Conservation (phyloP, 1,140 invertebrate genomes). For the Neodiprion lecontei region DNA sequence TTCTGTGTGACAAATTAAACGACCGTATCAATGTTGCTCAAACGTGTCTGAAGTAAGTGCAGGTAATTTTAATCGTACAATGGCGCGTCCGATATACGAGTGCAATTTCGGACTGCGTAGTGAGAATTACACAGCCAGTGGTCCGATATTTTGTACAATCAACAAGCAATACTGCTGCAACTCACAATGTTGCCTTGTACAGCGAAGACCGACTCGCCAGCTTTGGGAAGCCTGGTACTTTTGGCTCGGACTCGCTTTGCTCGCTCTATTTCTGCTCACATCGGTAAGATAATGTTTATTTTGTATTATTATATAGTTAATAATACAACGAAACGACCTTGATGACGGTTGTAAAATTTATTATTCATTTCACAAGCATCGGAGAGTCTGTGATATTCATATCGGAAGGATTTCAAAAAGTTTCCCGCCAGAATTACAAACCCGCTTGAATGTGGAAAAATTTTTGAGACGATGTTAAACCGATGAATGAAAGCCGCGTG, state of each 20-base stretch:
- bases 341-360: not conserved
- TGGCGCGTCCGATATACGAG: conserved; percentile 31
- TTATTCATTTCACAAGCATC: not conserved
- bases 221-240: conserved; percentile 56
- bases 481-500: no score
- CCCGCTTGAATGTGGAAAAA: no score
- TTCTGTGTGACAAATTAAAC: not conserved
- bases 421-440: no score
- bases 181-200: conserved; percentile 48
- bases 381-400: no score
- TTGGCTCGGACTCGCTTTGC: conserved; percentile 49
- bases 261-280: conserved; percentile 44
- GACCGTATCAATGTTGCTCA: not conserved
- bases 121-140: conserved; percentile 22
- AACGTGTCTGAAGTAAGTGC: not conserved
- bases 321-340: not conserved
- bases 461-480: no score
- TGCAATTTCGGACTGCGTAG: conserved; percentile 32
- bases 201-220: conserved; percentile 45
- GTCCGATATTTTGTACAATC: conserved; percentile 36
- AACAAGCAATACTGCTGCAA: conserved; percentile 49
- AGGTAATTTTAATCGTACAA: not conserved
- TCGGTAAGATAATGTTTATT: conserved; percentile 33
- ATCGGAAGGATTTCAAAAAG: no score
- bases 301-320: no score